Conservation (phyloP, 1,140 invertebrate genomes). For the Apis florea region DNA sequence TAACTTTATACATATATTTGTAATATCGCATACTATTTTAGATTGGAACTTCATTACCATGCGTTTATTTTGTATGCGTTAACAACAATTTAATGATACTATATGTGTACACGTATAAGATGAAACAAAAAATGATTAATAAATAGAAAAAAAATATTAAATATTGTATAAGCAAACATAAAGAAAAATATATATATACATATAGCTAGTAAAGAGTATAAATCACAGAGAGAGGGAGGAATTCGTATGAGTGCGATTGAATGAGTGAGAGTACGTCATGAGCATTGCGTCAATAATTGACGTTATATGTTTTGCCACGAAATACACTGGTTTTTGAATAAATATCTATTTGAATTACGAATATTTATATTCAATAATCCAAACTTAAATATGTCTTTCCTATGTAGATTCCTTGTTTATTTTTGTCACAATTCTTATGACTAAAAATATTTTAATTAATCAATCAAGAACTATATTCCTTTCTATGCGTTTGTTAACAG, state of each 20-base stretch:
- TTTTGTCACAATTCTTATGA: not conserved
- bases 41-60: not conserved
- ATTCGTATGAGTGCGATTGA: constrained; percentile 56
- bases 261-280: constrained; percentile 54
- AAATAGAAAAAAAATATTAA: constrained; percentile 58
- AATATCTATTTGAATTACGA: constrained; percentile 77
- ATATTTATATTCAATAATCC: constrained; percentile 4
- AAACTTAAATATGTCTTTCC: not conserved
- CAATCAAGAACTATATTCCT: no score
- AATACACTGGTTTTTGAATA: constrained; percentile 77
- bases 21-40: not conserved
- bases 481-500: not conserved
- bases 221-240: constrained; percentile 52
- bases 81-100: not conserved
- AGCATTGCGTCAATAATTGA: constrained; percentile 50
- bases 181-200: constrained; percentile 48
- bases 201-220: constrained; percentile 50
- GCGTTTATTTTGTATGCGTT: not conserved
- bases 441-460: no score
- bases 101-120: constrained; percentile 36
- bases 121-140: constrained; percentile 13
- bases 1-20: not conserved
- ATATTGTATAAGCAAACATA: constrained; percentile 58
- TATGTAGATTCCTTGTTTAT: no score
- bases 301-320: constrained; percentile 75